phyloP scores from a whole-genome alignment of 2,113 vertebrate species.

The Ahaetulla prasina region DNA sequence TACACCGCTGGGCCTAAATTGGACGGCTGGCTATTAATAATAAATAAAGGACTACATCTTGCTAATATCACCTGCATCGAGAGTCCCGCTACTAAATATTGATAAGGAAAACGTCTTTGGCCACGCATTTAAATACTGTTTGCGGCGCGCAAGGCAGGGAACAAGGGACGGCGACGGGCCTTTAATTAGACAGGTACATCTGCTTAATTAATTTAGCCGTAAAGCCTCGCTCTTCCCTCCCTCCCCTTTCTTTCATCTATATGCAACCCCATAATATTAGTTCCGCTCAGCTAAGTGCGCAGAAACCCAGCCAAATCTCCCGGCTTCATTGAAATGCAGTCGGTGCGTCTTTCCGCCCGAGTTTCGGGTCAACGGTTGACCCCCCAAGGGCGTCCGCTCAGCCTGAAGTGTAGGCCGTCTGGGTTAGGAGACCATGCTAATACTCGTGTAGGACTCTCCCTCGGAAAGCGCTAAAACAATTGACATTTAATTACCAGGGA shows the following conservation, averaged over 20 bases:
- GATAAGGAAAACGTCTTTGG: constrained; percentile 61
- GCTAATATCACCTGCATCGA: constrained; percentile 67
- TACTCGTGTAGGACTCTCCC: constrained; percentile 74
- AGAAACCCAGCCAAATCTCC: constrained; percentile 61
- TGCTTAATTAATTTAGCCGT: constrained; percentile 87
- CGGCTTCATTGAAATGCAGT: constrained; percentile 74
- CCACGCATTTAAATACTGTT: constrained; percentile 68
- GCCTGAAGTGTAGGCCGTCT: constrained; percentile 62
- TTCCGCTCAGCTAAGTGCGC: constrained; percentile 70
- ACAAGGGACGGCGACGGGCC: constrained; percentile 59
- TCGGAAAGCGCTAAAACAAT: constrained; percentile 69
- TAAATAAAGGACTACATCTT: constrained; percentile 64
- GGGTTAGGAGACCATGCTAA: constrained; percentile 80
- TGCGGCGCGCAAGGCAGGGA: constrained; percentile 51
- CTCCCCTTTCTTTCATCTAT: constrained; percentile 56
- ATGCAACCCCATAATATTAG: constrained; percentile 74
- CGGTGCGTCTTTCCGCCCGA: constrained; percentile 56
- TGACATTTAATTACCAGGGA: constrained; percentile 81
- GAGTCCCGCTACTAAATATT: constrained; percentile 62
- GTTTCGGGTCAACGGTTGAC: constrained; percentile 77
- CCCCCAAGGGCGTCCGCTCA: constrained; percentile 61
- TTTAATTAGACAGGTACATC: constrained; percentile 70
- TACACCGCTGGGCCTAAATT: constrained; percentile 52
- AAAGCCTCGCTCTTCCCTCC: constrained; percentile 62
- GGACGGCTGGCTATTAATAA: constrained; percentile 65